Evolutionary conservation across 2,113 vertebrate species (phyloP).

Genomic region (Panurus biarmicus): DNA sequence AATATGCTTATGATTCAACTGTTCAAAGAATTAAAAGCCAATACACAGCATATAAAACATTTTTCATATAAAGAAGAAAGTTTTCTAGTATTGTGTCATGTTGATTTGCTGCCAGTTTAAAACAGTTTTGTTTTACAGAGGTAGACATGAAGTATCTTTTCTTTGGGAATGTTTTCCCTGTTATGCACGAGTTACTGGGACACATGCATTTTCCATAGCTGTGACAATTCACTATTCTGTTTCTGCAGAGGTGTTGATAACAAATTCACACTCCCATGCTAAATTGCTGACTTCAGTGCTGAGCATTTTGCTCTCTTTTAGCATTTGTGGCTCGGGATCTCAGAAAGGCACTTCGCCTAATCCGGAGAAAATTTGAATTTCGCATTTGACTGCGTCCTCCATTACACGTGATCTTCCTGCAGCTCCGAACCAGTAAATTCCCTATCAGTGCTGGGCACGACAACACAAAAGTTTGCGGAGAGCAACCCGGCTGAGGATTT

Average conservation of each 20-base stretch:
- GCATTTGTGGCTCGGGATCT: background rate
- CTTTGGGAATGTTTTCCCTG: background rate
- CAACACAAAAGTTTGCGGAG: background rate
- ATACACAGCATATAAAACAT: accelerated
- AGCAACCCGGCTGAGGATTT: background rate
- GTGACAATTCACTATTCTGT: background rate
- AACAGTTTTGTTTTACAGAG: background rate
- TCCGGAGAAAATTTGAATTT: background rate
- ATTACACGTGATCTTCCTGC: background rate
- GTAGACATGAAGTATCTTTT: background rate
- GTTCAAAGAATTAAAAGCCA: background rate
- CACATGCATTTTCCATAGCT: background rate
- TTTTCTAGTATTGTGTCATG: background rate
- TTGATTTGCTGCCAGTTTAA: background rate
- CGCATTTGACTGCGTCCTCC: background rate
- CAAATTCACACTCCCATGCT: background rate
- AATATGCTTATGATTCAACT: background rate
- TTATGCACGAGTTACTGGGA: background rate
- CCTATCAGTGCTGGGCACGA: background rate
- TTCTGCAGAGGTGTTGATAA: background rate
- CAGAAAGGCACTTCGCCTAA: background rate
- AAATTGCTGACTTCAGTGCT: background rate
- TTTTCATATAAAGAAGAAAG: background rate
- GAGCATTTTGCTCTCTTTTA: background rate
- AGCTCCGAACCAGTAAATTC: background rate